These are phyloP conservation scores for Dorcus hopei DNA, from an alignment of 2,888 invertebrate species.

Conservation along the genomic window DNA sequence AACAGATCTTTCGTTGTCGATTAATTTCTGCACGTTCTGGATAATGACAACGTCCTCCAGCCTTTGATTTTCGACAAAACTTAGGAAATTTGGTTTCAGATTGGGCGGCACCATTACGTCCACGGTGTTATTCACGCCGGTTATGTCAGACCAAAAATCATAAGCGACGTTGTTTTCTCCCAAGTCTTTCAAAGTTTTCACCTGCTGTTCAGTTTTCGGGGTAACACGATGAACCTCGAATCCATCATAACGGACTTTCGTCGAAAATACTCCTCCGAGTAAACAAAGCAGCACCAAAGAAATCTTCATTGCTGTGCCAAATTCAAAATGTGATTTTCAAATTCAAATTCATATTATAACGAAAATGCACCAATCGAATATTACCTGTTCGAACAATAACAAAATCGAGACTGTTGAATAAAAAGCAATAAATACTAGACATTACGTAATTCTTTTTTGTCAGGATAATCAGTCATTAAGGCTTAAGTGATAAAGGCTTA, in stretches of 20 bases:
- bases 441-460: no score
- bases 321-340: neutral
- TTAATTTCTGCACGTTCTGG: slow-evolving; percentile 57
- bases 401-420: no score
- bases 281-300: slow-evolving; percentile 2
- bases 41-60: slow-evolving; percentile 51
- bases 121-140: slow-evolving; percentile 45
- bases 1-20: slow-evolving; percentile 43
- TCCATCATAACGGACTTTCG: slow-evolving; percentile 28
- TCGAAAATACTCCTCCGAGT: slow-evolving; percentile 2
- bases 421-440: no score
- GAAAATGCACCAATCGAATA: no score
- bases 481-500: no score
- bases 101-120: slow-evolving; percentile 62
- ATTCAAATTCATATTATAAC: no score
- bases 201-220: slow-evolving; percentile 31
- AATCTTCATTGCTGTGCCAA: slow-evolving; percentile 9
- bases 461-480: no score
- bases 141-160: slow-evolving; percentile 49
- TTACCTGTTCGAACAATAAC: no score
- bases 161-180: slow-evolving; percentile 39
- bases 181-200: slow-evolving; percentile 49
- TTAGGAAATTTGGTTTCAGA: slow-evolving; percentile 48
- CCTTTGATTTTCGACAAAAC: slow-evolving; percentile 43
- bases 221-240: slow-evolving; percentile 37